A percentile compares a stretch with the other conserved stretches of the same genome.
phyloP scores from a whole-genome alignment of 2,113 vertebrate genomes.

The Ceyx melanurus region DNA sequence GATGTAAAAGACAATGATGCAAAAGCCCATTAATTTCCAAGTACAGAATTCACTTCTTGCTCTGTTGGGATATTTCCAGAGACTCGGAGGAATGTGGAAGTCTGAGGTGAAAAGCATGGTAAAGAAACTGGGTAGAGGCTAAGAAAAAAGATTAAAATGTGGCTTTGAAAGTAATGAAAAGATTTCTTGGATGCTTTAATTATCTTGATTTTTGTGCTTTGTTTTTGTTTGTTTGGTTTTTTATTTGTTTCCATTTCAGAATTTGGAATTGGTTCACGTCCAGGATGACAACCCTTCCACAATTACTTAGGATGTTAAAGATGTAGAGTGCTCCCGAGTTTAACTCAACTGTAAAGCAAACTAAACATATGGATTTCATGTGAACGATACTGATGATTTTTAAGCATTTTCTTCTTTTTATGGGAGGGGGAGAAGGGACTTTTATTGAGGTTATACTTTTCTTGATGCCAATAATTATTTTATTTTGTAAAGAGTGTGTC shows the following conservation, averaged over 20 bases:
- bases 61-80: background rate
- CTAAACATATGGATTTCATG: conserved; percentile 28
- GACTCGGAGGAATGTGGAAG: background rate
- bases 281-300: conserved; percentile 29
- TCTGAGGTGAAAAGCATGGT: background rate
- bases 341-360: conserved; percentile 48
- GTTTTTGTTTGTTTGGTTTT: background rate
- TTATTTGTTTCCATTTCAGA: conserved; percentile 55
- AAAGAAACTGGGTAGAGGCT: background rate
- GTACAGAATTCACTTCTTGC: background rate
- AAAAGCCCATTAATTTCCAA: background rate
- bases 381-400: conserved; percentile 63
- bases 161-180: background rate
- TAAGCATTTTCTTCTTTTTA: conserved; percentile 67
- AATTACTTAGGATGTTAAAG: conserved; percentile 52
- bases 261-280: conserved; percentile 49
- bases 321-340: conserved; percentile 55
- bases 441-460: conserved; percentile 41
- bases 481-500: conserved; percentile 46
- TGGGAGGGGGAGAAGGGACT: conserved; percentile 42
- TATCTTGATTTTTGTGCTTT: background rate
- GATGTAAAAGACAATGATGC: background rate
- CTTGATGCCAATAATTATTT: conserved; percentile 54
- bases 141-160: background rate
- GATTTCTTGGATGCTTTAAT: background rate